These are phyloP conservation scores for Enteromius afrohamiltoni DNA, from an alignment of 2,797 vertebrate species.

Conservation along the genomic window DNA sequence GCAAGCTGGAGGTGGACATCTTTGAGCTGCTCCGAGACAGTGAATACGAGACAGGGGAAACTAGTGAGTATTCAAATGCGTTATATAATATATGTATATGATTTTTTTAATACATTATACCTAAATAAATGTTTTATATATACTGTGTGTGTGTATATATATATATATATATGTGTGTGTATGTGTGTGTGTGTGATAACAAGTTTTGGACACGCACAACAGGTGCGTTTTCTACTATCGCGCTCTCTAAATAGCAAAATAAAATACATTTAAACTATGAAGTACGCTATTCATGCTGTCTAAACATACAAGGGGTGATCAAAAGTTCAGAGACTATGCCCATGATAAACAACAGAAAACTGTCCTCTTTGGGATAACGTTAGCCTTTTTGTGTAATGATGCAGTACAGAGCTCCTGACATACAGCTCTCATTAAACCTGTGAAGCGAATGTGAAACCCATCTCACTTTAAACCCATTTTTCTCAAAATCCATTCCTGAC, in stretches of 20 bases:
- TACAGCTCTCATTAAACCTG: background rate
- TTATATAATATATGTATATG: background rate
- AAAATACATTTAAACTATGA: no score
- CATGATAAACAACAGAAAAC: background rate
- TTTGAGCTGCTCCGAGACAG: constrained; percentile 97
- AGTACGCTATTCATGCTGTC: no score
- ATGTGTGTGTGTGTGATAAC: no score
- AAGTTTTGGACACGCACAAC: no score
- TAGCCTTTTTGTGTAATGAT: background rate
- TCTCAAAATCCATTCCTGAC: no score
- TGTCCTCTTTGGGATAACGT: background rate
- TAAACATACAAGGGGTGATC: no score
- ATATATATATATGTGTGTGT: no score
- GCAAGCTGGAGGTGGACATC: constrained; percentile 98
- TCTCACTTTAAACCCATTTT: background rate
- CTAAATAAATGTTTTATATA: background rate
- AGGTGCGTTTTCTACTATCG: no score
- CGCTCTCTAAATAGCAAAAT: no score
- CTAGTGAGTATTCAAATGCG: constrained; percentile 83
- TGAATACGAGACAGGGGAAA: constrained; percentile 97
- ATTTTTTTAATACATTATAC: background rate
- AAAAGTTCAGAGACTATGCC: no score
- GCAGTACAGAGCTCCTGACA: background rate
- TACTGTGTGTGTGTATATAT: background rate
- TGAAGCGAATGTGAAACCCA: background rate